Base-by-base conservation (phyloP, 2,888 invertebrate species). In the Agrotis exclamationis region DNA sequence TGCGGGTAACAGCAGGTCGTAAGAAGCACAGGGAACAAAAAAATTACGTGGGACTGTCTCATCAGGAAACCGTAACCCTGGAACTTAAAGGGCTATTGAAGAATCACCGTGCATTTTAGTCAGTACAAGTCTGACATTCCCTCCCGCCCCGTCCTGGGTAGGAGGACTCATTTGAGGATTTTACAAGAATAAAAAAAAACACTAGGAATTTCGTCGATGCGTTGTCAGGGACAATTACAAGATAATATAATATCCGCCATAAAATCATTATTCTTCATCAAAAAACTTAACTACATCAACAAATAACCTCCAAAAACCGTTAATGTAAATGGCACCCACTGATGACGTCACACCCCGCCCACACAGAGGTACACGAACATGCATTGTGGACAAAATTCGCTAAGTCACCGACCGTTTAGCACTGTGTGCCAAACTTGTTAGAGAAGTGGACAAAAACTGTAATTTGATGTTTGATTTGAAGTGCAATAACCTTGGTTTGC, bases 391-490 rank as follows among this genome's bases (percentile, higher is more conserved):
- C 68, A 39, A 74, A 73, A 79, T 74, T 74, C 48, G 74, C 51
- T 66, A 44, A 75, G 73, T 85, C 85, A 83, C 71, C 70, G 58
- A 73, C 70, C 74, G 63, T 74, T 81, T 83, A 69, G 70, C 85
- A 84, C 79, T 51, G 71, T 83, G 84, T 70, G 75, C 85, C n/a
- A 83, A 83, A 80, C 76, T 45, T 22, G 76, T 74, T 75, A 70
- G 71, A 11, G 20, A 24, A 3, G 24, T 63, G 63, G 71, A 75
- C 74, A 77, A 84, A 84, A 84, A 84, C 75, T 54, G 5, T 28
- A 3, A 63, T 65, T n/a, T 39, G 33, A 62, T 83, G 65, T 83
- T 80, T 83, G 79, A 58, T 66, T 67, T 74, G 44, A 5, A 9
- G 81, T 80, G 76, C 81, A 80, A 65, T 80, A 80, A 81, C 81